These are phyloP conservation scores for Sicus ferrugineus DNA, from an alignment of 2,888 invertebrate species.

Conservation along the genomic window DNA sequence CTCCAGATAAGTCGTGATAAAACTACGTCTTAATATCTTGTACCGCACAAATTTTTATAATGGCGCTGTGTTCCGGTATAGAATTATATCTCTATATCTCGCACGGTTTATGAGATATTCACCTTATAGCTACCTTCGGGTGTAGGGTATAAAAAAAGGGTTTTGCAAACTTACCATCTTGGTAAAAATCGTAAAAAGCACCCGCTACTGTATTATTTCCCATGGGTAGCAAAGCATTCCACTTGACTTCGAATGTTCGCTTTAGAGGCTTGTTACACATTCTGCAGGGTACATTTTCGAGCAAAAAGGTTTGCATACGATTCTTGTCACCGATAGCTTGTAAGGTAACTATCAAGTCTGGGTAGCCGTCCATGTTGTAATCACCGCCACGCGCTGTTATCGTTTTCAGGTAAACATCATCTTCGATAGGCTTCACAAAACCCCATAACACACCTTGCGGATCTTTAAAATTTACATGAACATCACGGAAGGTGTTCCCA, in stretches of 20 bases:
- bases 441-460: conserved; percentile 72
- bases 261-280: conserved; percentile 68
- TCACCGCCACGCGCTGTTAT: conserved; percentile 89
- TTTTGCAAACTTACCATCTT: conserved; percentile 81
- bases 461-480: conserved; percentile 78
- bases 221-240: conserved; percentile 77
- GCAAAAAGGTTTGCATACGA: conserved; percentile 73
- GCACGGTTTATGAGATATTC: no score
- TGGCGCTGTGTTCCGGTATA: no score
- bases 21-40: no score
- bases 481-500: conserved; percentile 72
- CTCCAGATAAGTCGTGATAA: no score
- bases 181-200: conserved; percentile 92
- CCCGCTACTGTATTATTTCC: conserved; percentile 81
- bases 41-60: no score
- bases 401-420: conserved; percentile 73
- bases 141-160: no score
- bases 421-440: conserved; percentile 69
- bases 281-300: conserved; percentile 81
- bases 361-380: conserved; percentile 95
- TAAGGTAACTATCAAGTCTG: conserved; percentile 85
- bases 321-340: conserved; percentile 51
- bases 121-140: no score
- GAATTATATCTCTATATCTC: no score
- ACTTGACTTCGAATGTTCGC: conserved; percentile 79